Evolutionary conservation across 1,140 invertebrate genomes (phyloP).

Genomic region (Drosophila eugracilis): DNA sequence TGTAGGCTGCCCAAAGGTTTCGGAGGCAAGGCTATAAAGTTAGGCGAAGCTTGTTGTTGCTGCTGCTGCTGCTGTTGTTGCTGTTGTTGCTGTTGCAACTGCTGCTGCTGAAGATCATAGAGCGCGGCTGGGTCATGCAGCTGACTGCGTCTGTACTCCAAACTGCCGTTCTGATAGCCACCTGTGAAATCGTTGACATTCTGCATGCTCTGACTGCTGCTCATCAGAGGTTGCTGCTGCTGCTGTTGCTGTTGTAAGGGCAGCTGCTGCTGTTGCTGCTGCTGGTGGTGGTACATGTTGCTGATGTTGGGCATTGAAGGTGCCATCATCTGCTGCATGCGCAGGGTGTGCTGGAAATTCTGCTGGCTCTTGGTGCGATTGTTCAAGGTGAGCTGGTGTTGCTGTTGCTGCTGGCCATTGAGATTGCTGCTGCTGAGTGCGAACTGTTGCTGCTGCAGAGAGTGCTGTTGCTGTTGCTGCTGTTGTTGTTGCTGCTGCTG

Average conservation of each 20-base stretch:
- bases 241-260: conserved; percentile 38
- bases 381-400: conserved; percentile 66
- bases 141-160: conserved; percentile 73
- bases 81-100: conserved; percentile 59
- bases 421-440: conserved; percentile 70
- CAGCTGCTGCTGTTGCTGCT: conserved; percentile 50
- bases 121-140: conserved; percentile 66
- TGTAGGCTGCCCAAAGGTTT: conserved; percentile 72
- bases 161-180: conserved; percentile 66
- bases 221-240: conserved; percentile 53
- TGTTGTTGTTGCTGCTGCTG: conserved; percentile 71
- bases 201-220: conserved; percentile 85
- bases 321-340: conserved; percentile 84
- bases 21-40: conserved; percentile 76
- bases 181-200: conserved; percentile 79
- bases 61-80: conserved; percentile 69
- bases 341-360: conserved; percentile 78
- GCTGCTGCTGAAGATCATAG: conserved; percentile 69
- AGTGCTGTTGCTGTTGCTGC: conserved; percentile 70
- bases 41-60: conserved; percentile 68
- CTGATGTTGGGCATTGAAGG: conserved; percentile 85
- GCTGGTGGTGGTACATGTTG: conserved; percentile 78
- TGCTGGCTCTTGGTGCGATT: conserved; percentile 76
- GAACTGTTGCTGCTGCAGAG: conserved; percentile 66
- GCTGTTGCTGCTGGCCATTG: conserved; percentile 55